Base-by-base conservation (phyloP, 1,140 invertebrate species). In the Pogonus chalceus region DNA sequence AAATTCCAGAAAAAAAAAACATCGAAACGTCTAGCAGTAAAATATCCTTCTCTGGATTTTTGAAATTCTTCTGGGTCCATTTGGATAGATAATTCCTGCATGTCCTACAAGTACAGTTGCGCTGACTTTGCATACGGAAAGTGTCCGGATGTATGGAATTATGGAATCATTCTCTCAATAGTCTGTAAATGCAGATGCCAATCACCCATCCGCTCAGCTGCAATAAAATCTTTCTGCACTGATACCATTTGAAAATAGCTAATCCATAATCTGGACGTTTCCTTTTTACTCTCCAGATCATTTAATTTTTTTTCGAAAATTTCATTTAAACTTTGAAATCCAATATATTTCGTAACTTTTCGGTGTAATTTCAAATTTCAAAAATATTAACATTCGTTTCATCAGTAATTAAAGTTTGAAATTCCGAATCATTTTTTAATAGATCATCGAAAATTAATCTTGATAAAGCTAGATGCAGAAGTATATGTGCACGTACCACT, bases 61-160 rank as follows among this genome's bases (percentile, higher is more conserved):
- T 62, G 16, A 69, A 65, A n/a, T n/a, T n/a, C n/a, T n/a, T n/a
- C n/a, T n/a, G n/a, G n/a, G n/a, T n/a, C n/a, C n/a, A n/a, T n/a
- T 20, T 50, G 58, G 24, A 35, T 26, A 23, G 61, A 7, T 49
- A 71, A 58, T 31, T 63, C 18, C 24, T 26, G 14, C 65, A 67
- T 69, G 43, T 69, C 49, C 57, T 69, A 65, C 1, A 72, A 37
- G 58, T 73, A 72, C 9, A 72, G 21, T 18, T 68, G 63, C 14
- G 58, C 58, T 56, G 59, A 63, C 60, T 70, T 72, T n/a, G n/a
- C n/a, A n/a, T n/a, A n/a, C n/a, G n/a, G n/a, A n/a, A n/a, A n/a
- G n/a, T n/a, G n/a, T n/a, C 53, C 51, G 66, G 53, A n/a, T n/a
- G n/a, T n/a, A n/a, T n/a, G n/a, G n/a, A n/a, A n/a, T n/a, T n/a